phyloP scores from a whole-genome alignment of 2,888 invertebrate species.

The Papilio protenor region DNA sequence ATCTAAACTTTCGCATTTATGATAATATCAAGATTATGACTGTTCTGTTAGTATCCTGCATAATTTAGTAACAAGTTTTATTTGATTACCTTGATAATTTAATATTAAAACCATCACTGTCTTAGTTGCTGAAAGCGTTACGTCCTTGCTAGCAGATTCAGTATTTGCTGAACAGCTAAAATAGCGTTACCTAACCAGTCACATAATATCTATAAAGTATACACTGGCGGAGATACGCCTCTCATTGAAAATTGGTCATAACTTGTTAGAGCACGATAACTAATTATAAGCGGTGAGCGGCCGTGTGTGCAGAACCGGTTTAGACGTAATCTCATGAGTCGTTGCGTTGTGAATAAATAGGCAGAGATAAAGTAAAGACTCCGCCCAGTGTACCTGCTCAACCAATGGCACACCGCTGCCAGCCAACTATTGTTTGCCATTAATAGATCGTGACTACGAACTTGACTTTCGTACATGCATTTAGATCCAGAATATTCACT shows the following conservation, averaged over 20 bases:
- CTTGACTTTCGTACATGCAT: conserved; percentile 17
- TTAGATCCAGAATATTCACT: neutral
- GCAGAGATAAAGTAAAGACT: conserved; percentile 55
- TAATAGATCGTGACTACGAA: conserved; percentile 46
- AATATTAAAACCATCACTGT: neutral
- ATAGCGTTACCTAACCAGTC: neutral
- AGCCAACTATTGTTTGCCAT: conserved; percentile 49
- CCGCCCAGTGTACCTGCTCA: conserved; percentile 58
- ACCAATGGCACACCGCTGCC: conserved; percentile 53
- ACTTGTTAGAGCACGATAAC: neutral
- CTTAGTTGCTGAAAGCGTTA: neutral
- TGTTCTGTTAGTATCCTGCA: too few relatives aligned
- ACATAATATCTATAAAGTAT: neutral
- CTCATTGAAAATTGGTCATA: neutral
- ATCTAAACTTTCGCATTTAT: too few relatives aligned
- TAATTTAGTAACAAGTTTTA: neutral
- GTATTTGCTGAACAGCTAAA: neutral
- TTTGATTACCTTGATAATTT: neutral
- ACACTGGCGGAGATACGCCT: neutral
- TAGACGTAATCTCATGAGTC: conserved; percentile 38
- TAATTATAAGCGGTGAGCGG: conserved; percentile 17
- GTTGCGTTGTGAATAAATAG: conserved; percentile 48
- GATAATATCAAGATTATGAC: too few relatives aligned
- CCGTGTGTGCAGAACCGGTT: conserved; percentile 30
- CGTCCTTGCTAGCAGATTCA: neutral